These are phyloP conservation scores for Drosophila sp. DNA, from an alignment of 1,140 invertebrate species.

Conservation along the genomic window DNA sequence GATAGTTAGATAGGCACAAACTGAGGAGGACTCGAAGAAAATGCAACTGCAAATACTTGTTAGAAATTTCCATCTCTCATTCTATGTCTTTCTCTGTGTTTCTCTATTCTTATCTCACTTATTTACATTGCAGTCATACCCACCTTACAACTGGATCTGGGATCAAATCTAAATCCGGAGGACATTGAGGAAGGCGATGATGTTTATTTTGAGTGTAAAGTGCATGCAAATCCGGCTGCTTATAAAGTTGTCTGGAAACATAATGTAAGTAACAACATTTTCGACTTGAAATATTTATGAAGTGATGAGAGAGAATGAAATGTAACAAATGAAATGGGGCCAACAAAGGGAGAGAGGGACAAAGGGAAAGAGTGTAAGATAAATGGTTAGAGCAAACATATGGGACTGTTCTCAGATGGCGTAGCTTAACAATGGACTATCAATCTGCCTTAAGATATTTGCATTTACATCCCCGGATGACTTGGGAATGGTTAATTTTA, in stretches of 20 bases:
- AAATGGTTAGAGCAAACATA: not conserved
- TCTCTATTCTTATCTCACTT: conserved; percentile 4
- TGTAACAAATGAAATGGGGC: not conserved
- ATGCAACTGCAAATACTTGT: conserved; percentile 43
- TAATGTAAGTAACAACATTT: conserved; percentile 89
- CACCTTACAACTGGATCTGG: conserved; percentile 88
- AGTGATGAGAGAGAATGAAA: conserved; percentile 5
- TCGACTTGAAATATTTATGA: conserved; percentile 52
- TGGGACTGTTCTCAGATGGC: not conserved
- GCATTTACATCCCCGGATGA: not conserved
- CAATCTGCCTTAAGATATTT: not conserved
- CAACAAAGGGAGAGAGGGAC: not conserved
- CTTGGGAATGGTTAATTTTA: not conserved
- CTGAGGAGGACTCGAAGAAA: conserved; percentile 38
- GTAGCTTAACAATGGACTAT: not conserved
- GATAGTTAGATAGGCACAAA: conserved; percentile 17
- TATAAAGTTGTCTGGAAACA: conserved; percentile 96
- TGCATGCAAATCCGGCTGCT: conserved; percentile 92
- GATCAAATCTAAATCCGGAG: conserved; percentile 92
- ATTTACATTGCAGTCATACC: conserved; percentile 88
- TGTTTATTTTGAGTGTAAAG: conserved; percentile 95
- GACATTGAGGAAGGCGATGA: conserved; percentile 95
- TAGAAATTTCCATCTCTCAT: not conserved
- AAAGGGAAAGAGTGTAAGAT: not conserved
- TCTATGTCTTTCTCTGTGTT: not conserved